Base-by-base conservation (phyloP, 23 tunicate genomes). In the Halocynthia roretzi region DNA sequence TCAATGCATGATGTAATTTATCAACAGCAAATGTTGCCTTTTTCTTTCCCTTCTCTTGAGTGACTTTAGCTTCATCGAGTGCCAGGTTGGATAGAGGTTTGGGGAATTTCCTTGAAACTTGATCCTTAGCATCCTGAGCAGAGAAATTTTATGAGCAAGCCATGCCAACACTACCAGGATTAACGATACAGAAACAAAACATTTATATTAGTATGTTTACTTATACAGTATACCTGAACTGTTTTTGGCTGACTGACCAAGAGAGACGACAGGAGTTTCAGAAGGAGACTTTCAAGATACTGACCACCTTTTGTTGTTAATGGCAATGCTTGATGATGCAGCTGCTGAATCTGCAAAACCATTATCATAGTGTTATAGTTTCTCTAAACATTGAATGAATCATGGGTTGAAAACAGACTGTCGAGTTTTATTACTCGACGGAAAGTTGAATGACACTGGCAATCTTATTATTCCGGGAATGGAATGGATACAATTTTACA, bases 1-100 rank as follows among this genome's bases (percentile, higher is more conserved):
- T 90, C 14, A 90, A 19, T 71, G 87, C 78, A 56, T 90, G 97
- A 66, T 90, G 90, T 56, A 90, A 84, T 90, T 90, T 90, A 71
- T 90, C 97, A 17, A 89, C 61, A 7, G 97, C 81, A 53, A 90
- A 80, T 9, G 79, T 76, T 54, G 82, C 81, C 71, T 90, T 90
- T 55, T 84, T 90, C 64, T 70, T 90, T 56, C 90, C 90, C 57
- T 85, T 90, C 68, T 85, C 90, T 21, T 70, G 81, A 10, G 66
- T 70, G 54, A 80, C 71, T 80, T 84, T 83, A n/a, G 83, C 73
- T 73, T 90, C 97, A 50, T 84, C 97, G 10, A 90, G 49, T 6
- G 80, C 90, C 79, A 85, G 78, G 8, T 76, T 85, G 51, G 85
- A 81, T 0, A 90, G 62, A 6, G 97, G 97, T 72, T 90, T 90